Percentiles rank a stretch among this genome's conserved stretches.
phyloP scores from a whole-genome alignment of 1,140 invertebrate species.

The Brevipalpus yothersi region DNA sequence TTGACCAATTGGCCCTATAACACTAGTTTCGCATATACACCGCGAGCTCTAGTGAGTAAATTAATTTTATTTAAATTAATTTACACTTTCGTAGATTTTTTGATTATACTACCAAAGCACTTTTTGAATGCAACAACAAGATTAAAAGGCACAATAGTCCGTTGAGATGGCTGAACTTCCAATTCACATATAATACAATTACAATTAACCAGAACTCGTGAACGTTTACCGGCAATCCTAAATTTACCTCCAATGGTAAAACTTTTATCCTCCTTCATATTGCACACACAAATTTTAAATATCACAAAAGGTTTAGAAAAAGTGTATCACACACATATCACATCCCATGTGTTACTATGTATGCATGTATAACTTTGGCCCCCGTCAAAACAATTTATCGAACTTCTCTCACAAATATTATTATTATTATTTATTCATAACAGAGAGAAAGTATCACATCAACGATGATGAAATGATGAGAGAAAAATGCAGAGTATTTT shows the following conservation, averaged over 20 bases:
- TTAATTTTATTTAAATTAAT: too few relatives aligned
- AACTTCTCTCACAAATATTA: not conserved
- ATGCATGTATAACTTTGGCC: not conserved
- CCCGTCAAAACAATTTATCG: not conserved
- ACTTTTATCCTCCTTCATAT: not conserved
- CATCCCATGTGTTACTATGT: not conserved
- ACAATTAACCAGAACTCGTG: not conserved
- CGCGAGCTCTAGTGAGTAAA: too few relatives aligned
- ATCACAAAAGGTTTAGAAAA: not conserved
- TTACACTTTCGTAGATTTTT: too few relatives aligned
- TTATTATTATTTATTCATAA: not conserved
- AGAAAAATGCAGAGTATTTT: too few relatives aligned
- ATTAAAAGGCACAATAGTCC: slow-evolving; percentile 2
- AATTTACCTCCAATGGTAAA: not conserved
- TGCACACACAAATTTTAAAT: not conserved
- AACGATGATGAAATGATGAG: too few relatives aligned
- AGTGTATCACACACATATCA: not conserved
- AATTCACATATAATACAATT: not conserved
- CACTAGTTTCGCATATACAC: too few relatives aligned
- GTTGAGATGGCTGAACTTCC: not conserved
- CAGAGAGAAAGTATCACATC: not conserved
- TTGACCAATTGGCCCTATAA: too few relatives aligned
- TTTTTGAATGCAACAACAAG: slow-evolving; percentile 2
- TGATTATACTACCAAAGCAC: not conserved
- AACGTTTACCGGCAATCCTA: not conserved